A percentile compares a stretch with the other conserved stretches of the same genome.
Evolutionary conservation across 2,888 invertebrate species (phyloP).

Genomic region (Campoletis raptor): DNA sequence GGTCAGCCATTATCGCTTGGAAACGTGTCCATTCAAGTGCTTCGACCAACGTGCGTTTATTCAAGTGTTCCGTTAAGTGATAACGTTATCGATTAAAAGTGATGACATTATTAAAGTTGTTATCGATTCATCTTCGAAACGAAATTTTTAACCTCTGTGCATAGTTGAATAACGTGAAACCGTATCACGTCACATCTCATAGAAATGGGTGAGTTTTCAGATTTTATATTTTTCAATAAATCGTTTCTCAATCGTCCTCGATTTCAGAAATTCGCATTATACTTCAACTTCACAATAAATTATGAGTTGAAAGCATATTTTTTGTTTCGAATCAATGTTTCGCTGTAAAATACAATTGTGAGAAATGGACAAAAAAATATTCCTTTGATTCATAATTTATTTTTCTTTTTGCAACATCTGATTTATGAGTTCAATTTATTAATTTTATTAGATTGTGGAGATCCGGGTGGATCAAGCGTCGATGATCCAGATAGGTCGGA

Average conservation of each 20-base stretch:
- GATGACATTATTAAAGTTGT: background rate
- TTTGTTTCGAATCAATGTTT: background rate
- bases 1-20: background rate
- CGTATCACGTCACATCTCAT: background rate
- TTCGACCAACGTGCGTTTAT: background rate
- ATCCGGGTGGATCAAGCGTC: no score
- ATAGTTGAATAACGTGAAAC: background rate
- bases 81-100: background rate
- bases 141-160: background rate
- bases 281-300: background rate
- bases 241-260: no score
- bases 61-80: background rate
- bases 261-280: background rate
- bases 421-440: background rate
- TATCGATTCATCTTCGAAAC: background rate
- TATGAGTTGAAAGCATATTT: background rate
- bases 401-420: background rate
- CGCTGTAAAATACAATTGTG: background rate
- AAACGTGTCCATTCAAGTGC: no score
- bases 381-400: background rate
- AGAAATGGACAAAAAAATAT: background rate
- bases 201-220: background rate
- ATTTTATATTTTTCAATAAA: background rate
- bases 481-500: no score
- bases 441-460: background rate